phyloP scores from a whole-genome alignment of 2,888 invertebrate genomes.

The Achlya flavicornis region DNA sequence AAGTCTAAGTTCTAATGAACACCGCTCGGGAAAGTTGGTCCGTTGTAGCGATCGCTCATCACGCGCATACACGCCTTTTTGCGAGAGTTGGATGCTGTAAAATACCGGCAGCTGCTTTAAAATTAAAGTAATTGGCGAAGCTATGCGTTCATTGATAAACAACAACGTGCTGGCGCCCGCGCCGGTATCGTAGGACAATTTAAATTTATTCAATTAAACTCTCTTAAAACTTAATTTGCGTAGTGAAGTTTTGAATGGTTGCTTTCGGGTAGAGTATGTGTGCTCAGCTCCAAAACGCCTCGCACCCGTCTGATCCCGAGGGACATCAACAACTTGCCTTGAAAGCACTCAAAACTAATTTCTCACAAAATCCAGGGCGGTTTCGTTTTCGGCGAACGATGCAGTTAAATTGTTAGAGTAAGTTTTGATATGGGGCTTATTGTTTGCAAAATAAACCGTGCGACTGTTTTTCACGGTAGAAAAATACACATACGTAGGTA shows the following conservation, averaged over 20 bases:
- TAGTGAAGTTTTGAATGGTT: conserved; percentile 41
- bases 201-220: conserved; percentile 50
- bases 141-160: conserved; percentile 28
- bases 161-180: conserved; percentile 18
- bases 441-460: not conserved
- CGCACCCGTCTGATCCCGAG: conserved; percentile 35
- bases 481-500: not conserved
- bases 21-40: conserved; percentile 70
- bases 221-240: conserved; percentile 38
- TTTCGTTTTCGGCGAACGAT: conserved; percentile 31
- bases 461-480: not conserved
- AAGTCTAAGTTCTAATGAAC: conserved; percentile 83
- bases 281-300: conserved; percentile 50
- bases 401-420: conserved; percentile 13
- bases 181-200: conserved; percentile 40
- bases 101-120: conserved; percentile 40
- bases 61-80: conserved; percentile 49
- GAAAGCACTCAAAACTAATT: conserved; percentile 62
- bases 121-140: conserved; percentile 31
- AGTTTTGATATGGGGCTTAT: not conserved
- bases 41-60: conserved; percentile 57
- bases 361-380: conserved; percentile 49
- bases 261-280: conserved; percentile 47
- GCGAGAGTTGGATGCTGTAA: conserved; percentile 40
- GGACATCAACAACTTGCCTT: conserved; percentile 46